Evolutionary conservation across 2,113 vertebrate species (phyloP).

Genomic region (Herpailurus yagouaroundi): DNA sequence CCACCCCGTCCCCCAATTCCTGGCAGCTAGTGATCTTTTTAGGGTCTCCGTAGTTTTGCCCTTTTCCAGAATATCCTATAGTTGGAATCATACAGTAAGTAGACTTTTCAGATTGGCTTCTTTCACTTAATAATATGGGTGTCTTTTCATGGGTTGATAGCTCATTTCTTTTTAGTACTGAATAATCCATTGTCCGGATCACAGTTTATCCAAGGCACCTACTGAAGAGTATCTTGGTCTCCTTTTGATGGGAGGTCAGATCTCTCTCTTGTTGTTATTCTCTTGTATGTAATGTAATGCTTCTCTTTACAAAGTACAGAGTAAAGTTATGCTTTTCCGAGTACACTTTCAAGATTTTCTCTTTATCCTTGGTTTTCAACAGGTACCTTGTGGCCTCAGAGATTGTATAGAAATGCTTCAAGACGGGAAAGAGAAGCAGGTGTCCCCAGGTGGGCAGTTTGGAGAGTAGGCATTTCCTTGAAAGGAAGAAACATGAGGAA

Average conservation of each 20-base stretch:
- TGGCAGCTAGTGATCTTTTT: neutral
- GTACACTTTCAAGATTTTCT: neutral
- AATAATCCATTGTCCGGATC: neutral
- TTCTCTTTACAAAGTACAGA: neutral
- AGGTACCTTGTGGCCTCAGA: neutral
- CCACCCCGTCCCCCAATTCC: neutral
- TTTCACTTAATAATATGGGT: neutral
- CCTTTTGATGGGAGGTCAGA: neutral
- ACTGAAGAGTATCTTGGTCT: neutral
- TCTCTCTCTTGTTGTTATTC: neutral
- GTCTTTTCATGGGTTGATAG: neutral
- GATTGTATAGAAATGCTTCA: neutral
- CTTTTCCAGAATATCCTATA: neutral
- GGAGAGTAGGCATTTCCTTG: neutral
- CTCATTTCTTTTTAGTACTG: neutral
- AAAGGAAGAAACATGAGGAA: neutral
- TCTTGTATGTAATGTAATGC: neutral
- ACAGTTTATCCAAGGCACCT: neutral
- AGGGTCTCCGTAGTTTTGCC: neutral
- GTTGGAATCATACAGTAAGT: neutral
- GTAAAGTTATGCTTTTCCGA: neutral
- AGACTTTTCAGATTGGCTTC: neutral
- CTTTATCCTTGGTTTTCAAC: neutral
- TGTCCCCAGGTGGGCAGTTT: neutral
- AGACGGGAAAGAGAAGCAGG: neutral